Evolutionary conservation across 1,140 invertebrate genomes (phyloP).

Genomic region (Nasonia longicornis): DNA sequence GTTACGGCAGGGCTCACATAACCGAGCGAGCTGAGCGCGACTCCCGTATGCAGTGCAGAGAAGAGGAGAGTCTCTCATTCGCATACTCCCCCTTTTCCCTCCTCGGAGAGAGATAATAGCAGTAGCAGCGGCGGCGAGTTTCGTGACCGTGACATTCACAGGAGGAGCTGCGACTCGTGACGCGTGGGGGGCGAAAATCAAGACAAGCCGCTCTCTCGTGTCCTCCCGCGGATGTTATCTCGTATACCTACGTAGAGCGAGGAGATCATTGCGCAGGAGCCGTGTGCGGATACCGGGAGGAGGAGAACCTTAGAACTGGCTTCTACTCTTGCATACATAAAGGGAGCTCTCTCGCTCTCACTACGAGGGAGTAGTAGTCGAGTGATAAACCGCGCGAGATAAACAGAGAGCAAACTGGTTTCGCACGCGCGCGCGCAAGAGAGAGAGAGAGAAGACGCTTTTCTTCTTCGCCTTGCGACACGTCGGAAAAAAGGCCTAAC

Average conservation of each 20-base stretch:
- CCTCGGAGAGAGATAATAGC: constrained; percentile 48
- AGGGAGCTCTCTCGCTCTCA: background rate
- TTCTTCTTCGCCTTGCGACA: background rate
- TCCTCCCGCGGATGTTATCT: constrained; percentile 16
- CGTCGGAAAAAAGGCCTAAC: constrained; percentile 54
- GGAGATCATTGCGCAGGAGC: background rate
- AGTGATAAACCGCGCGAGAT: constrained; percentile 56
- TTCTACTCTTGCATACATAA: constrained; percentile 1
- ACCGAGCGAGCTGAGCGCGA: constrained; percentile 13
- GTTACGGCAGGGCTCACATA: constrained; percentile 8
- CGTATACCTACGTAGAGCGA: background rate
- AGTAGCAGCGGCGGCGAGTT: constrained; percentile 39
- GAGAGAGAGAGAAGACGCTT: constrained; percentile 6
- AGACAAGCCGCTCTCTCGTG: constrained; percentile 28
- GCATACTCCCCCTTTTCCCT: background rate
- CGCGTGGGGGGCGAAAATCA: constrained; percentile 8
- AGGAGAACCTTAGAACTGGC: background rate
- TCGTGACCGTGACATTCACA: constrained; percentile 48
- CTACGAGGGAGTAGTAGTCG: background rate
- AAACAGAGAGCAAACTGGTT: constrained; percentile 58
- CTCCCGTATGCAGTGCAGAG: constrained; percentile 14
- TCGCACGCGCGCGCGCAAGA: constrained; percentile 15
- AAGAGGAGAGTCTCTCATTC: background rate
- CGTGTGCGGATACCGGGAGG: background rate
- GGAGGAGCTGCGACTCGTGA: constrained; percentile 18